Base-by-base conservation (phyloP, 2,888 invertebrate genomes). In the Molorchus minor region DNA sequence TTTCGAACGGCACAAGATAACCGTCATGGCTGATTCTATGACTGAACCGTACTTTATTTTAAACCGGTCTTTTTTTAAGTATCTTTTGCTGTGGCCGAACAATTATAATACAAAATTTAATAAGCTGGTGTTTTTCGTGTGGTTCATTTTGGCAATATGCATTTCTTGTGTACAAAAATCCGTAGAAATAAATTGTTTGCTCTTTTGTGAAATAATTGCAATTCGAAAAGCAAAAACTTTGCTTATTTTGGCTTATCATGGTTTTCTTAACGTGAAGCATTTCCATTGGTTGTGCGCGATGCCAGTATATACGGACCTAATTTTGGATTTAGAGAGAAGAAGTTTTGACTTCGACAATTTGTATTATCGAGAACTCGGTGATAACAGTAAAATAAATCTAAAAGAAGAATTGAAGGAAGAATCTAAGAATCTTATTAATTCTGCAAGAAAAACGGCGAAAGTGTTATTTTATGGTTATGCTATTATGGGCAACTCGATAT, bases 11-110 rank as follows among this genome's bases (percentile, higher is more conserved):
- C 3, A 25, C 3, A 3, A 25, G 8, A 25, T 25, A 25, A 25
- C 16, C 12, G 16, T 15, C 2, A 46, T 46, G 46, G 46, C 46
- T 5, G 33, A 46, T 3, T 17, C 17, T 13, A 46, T 46, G 17
- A 46, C 30, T 5, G 46, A 46, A n/a, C 46, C 46, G 2, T 46
- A 46, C 12, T 46, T 46, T 12, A 25, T n/a, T 4, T n/a, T 46
- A n/a, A 33, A 10, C 15, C 8, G 46, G 25, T 33, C 17, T n/a
- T 16, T 46, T 46, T 30, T 46, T 8, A 46, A 30, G 4, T 2
- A 1, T 2, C 15, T 46, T 12, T 19, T 29, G 7, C 7, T 46
- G n/a, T 46, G 46, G 46, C 46, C 46, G 0, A 46, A 30, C 30
- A 17, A 33, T 16, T 46, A 30, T n/a, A 16, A 16, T 2, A 46